A percentile compares a stretch with the other conserved stretches of the same genome.
These are phyloP conservation scores for Macropis europaea DNA, from an alignment of 2,888 invertebrate genomes.

Conservation along the genomic window DNA sequence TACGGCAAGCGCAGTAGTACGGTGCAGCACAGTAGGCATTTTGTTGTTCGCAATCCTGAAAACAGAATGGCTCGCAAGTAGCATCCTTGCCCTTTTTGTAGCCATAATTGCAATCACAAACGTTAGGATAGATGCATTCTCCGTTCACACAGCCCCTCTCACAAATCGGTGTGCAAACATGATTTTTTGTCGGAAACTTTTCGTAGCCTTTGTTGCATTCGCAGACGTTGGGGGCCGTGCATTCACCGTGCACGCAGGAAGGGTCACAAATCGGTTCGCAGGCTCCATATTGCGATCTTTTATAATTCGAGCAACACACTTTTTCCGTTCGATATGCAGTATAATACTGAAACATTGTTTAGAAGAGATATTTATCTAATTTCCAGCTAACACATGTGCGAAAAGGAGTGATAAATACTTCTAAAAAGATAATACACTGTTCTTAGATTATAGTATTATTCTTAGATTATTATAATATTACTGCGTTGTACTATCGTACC, in stretches of 20 bases:
- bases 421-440: too few species aligned
- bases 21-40: conserved; percentile 63
- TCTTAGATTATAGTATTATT: too few species aligned
- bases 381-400: too few species aligned
- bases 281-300: rapidly evolving
- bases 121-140: conserved; percentile 77
- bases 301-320: conserved; percentile 13
- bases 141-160: conserved; percentile 75
- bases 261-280: conserved; percentile 35
- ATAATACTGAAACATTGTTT: conserved; percentile 22
- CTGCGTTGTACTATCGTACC: too few species aligned
- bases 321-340: neutral
- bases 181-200: conserved; percentile 79
- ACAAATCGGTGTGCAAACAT: conserved; percentile 82
- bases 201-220: conserved; percentile 67
- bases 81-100: conserved; percentile 80
- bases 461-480: too few species aligned
- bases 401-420: too few species aligned
- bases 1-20: conserved; percentile 67
- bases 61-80: conserved; percentile 77
- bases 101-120: conserved; percentile 73
- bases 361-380: too few species aligned
- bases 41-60: conserved; percentile 61
- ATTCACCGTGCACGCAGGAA: conserved; percentile 68
- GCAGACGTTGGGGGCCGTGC: conserved; percentile 65